Evolutionary conservation across 2,888 invertebrate genomes (phyloP).

Genomic region (Taphrorychus bicolor): DNA sequence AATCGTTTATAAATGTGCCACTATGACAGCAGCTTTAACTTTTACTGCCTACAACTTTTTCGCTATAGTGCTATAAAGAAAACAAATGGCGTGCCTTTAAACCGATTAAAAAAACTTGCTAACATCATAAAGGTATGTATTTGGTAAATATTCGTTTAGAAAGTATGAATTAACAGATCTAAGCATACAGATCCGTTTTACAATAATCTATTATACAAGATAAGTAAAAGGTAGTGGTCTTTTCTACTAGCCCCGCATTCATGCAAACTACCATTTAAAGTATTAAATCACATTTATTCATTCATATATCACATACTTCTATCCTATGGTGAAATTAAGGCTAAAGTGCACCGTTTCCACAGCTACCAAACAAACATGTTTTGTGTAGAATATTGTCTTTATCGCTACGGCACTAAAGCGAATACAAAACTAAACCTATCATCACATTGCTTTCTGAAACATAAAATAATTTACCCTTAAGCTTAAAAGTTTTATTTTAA

Average conservation of each 20-base stretch:
- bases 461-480: neutral
- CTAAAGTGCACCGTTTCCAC: neutral
- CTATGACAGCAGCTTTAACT: no score
- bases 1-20: no score
- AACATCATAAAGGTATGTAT: slow-evolving; percentile 35
- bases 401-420: slow-evolving; percentile 8
- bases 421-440: slow-evolving; percentile 29
- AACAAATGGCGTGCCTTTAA: no score
- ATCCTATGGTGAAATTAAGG: no score
- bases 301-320: no score
- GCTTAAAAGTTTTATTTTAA: no score
- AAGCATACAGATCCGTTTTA: slow-evolving; percentile 27
- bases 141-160: slow-evolving; percentile 30
- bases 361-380: slow-evolving; percentile 11
- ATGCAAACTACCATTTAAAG: no score
- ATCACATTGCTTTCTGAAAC: slow-evolving; percentile 21
- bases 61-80: no score
- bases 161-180: slow-evolving; percentile 32
- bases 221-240: no score
- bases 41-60: no score
- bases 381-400: slow-evolving; percentile 28
- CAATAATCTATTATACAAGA: neutral
- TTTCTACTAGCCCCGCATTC: no score
- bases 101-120: slow-evolving; percentile 4
- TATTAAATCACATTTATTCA: no score